A percentile compares a stretch with the other conserved stretches of the same genome.
These are phyloP conservation scores for Fistularia commersonii DNA, from an alignment of 2,797 vertebrate species.

Conservation along the genomic window DNA sequence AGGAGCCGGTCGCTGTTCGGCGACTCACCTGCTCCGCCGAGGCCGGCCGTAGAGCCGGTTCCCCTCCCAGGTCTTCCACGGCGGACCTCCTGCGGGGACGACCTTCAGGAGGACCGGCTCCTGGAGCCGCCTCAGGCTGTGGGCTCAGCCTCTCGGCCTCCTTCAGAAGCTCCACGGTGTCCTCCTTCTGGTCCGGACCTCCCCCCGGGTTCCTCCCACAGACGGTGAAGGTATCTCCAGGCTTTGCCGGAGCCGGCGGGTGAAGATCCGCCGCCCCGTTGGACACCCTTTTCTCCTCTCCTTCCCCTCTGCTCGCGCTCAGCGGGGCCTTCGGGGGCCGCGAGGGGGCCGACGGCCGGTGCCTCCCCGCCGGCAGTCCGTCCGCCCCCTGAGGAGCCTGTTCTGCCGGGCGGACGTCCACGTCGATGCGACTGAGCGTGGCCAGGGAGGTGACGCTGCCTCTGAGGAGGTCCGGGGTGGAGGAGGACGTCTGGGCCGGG, in stretches of 20 bases:
- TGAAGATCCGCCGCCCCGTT: constrained; percentile 41
- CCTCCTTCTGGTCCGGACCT: constrained; percentile 50
- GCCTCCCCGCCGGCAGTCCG: constrained; percentile 42
- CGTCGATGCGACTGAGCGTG: constrained; percentile 84
- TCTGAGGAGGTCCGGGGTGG: constrained; percentile 44
- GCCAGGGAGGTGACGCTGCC: constrained; percentile 70
- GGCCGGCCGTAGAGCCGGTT: too few relatives aligned
- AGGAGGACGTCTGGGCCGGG: constrained; percentile 24
- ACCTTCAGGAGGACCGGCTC: constrained; percentile 13
- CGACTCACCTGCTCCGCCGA: too few relatives aligned
- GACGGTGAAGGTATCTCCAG: constrained; percentile 26
- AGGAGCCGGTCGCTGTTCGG: too few relatives aligned
- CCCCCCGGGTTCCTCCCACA: constrained; percentile 37
- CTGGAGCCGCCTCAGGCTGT: constrained; percentile 10
- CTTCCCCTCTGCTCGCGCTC: constrained; percentile 40
- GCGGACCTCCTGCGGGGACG: too few relatives aligned
- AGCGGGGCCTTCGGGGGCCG: constrained; percentile 25
- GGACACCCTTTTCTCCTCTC: constrained; percentile 42
- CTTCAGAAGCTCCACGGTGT: constrained; percentile 77
- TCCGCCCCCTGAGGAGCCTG: constrained; percentile 41
- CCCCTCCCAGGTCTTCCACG: too few relatives aligned
- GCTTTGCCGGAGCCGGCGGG: constrained; percentile 35
- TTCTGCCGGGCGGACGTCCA: constrained; percentile 71
- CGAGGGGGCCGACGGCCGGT: constrained; percentile 33
- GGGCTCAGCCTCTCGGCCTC: constrained; percentile 42